Evolutionary conservation across 2,797 vertebrate species (phyloP).

Genomic region (Tokudaia muenninki): DNA sequence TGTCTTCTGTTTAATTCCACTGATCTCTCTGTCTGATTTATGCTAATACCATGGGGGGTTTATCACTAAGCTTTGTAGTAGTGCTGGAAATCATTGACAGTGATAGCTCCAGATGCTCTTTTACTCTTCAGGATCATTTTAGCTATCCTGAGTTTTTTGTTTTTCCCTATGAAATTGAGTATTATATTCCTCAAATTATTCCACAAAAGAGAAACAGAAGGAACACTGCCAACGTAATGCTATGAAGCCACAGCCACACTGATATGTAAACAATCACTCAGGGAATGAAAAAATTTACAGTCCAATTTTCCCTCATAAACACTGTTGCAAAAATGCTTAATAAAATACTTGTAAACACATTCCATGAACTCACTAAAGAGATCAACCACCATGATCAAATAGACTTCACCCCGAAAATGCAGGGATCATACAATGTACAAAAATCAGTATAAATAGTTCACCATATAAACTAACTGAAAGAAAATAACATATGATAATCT

Average conservation of each 20-base stretch:
- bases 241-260: neutral
- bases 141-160: neutral
- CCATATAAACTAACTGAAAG: neutral
- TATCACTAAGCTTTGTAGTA: neutral
- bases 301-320: neutral
- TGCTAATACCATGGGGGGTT: neutral
- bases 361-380: neutral
- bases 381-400: neutral
- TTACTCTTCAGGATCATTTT: neutral
- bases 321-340: neutral
- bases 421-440: neutral
- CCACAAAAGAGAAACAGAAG: neutral
- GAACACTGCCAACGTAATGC: neutral
- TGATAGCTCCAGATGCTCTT: neutral
- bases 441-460: neutral
- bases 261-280: neutral
- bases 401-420: neutral
- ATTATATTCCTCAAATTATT: neutral
- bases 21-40: neutral
- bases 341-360: neutral
- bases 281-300: neutral
- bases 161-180: neutral
- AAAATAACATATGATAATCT: neutral
- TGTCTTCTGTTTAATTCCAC: neutral
- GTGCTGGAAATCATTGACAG: neutral